Base-by-base conservation (phyloP, 2,888 invertebrate species). In the Andrena bicolor region DNA sequence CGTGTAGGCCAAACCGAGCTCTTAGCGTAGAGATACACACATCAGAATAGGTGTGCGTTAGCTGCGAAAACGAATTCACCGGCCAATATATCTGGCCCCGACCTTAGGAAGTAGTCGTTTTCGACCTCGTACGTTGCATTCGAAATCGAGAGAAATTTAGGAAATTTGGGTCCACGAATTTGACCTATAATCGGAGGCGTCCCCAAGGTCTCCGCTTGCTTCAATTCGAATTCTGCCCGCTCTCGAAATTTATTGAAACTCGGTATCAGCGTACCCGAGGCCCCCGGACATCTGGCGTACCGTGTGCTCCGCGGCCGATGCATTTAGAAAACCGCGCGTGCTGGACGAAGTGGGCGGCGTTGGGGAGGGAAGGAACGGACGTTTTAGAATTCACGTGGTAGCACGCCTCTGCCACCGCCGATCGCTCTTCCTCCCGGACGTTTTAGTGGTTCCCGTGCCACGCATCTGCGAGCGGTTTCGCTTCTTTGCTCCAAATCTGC, bases 351-450 rank as follows among this genome's bases (percentile, higher is more conserved):
- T 23, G 41, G 82, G 69, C 32, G 51, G 63, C 26, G 30, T n/a
- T 16, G 16, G 56, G 32, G 53, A 74, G 60, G 30, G 66, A 76
- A 76, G 82, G 74, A 81, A 71, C 81, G 80, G 73, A 49, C 68
- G 90, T 88, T 91, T 93, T 93, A 92, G 90, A 92, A 93, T 93
- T 93, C 93, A 91, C 90, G 84, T 89, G 83, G 86, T 79, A 84
- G 85, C 89, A 80, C 80, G 87, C 64, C 86, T 83, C 77, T 35
- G 60, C 73, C 73, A 73, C 63, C 71, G 65, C 75, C 68, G 28
- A 58, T 70, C 69, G 60, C 56, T 66, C 71, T 66, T 69, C 69
- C 60, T 73, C 84, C 85, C 82, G 85, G 86, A 90, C 90, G 87
- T 91, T 93, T 92, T 91, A 91, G 90, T 90, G 85, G 85, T 75